phyloP scores from a whole-genome alignment of 2,888 invertebrate genomes.

The Endomychus coccineus region DNA sequence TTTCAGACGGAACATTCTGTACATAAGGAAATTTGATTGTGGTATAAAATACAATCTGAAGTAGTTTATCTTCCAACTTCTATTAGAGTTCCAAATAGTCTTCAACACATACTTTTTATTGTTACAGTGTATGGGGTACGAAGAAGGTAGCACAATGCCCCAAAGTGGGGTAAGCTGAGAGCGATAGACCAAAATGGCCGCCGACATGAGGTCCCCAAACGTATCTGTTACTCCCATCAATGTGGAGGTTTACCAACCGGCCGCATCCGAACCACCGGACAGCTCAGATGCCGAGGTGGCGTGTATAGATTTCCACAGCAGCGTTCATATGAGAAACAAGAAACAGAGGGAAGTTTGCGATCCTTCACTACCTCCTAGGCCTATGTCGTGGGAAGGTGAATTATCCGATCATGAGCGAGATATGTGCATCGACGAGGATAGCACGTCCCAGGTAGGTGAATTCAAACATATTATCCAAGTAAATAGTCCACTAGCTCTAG shows the following conservation, averaged over 20 bases:
- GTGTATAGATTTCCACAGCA: constrained; percentile 57
- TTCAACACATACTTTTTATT: too few species aligned
- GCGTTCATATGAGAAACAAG: constrained; percentile 38
- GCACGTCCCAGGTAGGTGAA: constrained; percentile 27
- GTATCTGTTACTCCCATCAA: constrained; percentile 79
- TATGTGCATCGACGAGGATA: constrained; percentile 38
- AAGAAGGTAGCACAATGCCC: constrained; percentile 23
- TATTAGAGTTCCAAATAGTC: too few species aligned
- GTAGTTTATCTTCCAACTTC: too few species aligned
- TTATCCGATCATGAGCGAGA: constrained; percentile 73
- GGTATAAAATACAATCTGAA: too few species aligned
- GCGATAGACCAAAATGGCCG: constrained; percentile 31
- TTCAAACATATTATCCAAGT: too few species aligned
- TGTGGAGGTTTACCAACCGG: constrained; percentile 42
- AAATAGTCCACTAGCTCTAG: too few species aligned
- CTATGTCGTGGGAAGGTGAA: constrained; percentile 95
- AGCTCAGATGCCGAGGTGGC: constrained; percentile 75
- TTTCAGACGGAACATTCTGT: too few species aligned
- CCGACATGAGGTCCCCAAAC: constrained; percentile 48
- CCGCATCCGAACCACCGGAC: constrained; percentile 41
- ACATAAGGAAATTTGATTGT: too few species aligned
- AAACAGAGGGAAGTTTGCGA: constrained; percentile 36
- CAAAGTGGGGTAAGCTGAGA: constrained; percentile 37
- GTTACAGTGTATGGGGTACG: constrained; percentile 26
- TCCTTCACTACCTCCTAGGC: constrained; percentile 52